Conservation (phyloP, 2,113 vertebrate genomes). For the Corythaixoides concolor region DNA sequence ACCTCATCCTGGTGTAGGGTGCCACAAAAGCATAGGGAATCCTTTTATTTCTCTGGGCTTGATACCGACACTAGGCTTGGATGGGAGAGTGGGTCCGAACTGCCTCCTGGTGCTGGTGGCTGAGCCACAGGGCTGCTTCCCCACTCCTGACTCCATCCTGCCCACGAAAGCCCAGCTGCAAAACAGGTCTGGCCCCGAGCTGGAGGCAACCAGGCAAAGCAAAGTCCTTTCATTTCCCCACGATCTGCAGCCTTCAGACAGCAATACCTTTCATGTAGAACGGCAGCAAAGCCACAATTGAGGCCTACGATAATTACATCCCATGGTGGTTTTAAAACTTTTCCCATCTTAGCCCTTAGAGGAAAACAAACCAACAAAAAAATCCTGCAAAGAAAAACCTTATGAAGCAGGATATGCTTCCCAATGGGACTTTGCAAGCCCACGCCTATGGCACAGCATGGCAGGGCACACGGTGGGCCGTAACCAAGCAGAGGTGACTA, state of each 20-base stretch:
- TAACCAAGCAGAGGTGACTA: not conserved
- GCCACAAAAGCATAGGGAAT: not conserved
- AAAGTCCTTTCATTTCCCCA: not conserved
- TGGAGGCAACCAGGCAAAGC: not conserved
- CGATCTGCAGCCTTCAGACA: not conserved
- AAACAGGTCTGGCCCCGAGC: not conserved
- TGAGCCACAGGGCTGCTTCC: not conserved
- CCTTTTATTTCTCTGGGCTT: not conserved
- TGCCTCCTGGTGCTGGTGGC: fast-evolving
- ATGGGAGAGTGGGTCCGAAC: not conserved
- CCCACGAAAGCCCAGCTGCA: not conserved
- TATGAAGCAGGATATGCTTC: not conserved
- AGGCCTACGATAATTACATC: not conserved
- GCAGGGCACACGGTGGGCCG: fast-evolving
- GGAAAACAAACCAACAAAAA: not conserved
- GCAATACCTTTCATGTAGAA: not conserved
- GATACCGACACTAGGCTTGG: fast-evolving
- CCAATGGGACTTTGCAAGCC: not conserved
- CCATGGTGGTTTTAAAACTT: not conserved
- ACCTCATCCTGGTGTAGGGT: too few species aligned
- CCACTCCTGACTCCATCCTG: not conserved
- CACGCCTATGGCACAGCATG: fast-evolving
- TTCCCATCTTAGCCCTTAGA: not conserved
- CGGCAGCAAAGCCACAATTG: not conserved
- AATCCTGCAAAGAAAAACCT: not conserved